These are phyloP conservation scores for Heliocidaris tuberculata DNA, from an alignment of 35 echinoderm and acorn worm species.

Conservation along the genomic window DNA sequence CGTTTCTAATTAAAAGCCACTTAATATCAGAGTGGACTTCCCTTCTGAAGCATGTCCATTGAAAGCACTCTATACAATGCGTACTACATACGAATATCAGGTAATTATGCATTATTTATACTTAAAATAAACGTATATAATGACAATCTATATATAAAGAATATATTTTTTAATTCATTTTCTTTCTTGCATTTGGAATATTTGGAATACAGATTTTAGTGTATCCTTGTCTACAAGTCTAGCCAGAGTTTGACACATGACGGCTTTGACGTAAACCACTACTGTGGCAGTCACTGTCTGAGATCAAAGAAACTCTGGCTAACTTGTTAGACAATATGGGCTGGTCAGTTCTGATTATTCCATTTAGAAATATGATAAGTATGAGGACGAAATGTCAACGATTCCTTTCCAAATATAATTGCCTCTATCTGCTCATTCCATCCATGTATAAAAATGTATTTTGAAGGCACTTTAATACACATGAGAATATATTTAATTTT, in stretches of 20 bases:
- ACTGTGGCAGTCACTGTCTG: neutral
- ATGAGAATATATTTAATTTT: too few species aligned
- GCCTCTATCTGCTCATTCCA: too few species aligned
- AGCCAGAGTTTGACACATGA: neutral
- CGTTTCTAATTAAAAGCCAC: too few species aligned
- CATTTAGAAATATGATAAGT: too few species aligned
- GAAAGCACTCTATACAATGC: too few species aligned
- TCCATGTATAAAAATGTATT: too few species aligned
- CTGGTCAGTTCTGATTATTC: neutral
- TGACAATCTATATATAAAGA: neutral
- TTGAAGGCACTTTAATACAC: too few species aligned
- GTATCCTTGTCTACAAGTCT: neutral
- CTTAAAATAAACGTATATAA: neutral
- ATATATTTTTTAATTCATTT: neutral
- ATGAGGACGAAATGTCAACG: too few species aligned
- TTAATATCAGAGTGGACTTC: too few species aligned
- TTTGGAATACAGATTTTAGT: neutral
- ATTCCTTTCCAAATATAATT: too few species aligned
- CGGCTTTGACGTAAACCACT: neutral
- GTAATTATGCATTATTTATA: neutral
- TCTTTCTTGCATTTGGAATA: neutral
- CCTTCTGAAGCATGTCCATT: too few species aligned
- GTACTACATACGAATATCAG: neutral
- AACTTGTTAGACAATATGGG: neutral
- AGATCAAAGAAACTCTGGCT: neutral